Evolutionary conservation across 2,797 vertebrate genomes (phyloP).

Genomic region (Kryptopterus vitreolus): DNA sequence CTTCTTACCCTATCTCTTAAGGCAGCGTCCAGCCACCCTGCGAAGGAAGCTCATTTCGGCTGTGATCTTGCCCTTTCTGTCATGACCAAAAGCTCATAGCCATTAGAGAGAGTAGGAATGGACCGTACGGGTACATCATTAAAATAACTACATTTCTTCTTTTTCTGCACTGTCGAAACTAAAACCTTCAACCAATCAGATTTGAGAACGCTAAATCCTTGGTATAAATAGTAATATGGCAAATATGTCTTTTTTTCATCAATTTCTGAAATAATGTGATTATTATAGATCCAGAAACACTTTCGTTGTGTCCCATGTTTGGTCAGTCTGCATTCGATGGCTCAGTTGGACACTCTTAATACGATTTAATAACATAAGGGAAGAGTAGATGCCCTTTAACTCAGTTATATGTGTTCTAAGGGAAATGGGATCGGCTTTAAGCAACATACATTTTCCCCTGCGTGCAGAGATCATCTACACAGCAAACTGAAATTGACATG

Average conservation of each 20-base stretch:
- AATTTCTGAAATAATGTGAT: constrained; percentile 9
- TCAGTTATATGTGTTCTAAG: not conserved
- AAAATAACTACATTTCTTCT: too few species aligned
- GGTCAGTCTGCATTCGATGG: not conserved
- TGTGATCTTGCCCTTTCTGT: too few species aligned
- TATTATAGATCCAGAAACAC: constrained; percentile 2
- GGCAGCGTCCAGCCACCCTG: too few species aligned
- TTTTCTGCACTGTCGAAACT: not conserved
- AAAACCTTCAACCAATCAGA: not conserved
- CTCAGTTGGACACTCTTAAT: not conserved
- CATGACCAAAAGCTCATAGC: too few species aligned
- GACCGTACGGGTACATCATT: too few species aligned
- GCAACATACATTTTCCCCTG: constrained; percentile 12
- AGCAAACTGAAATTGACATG: constrained; percentile 44
- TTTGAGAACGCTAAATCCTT: not conserved
- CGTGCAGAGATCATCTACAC: constrained; percentile 19
- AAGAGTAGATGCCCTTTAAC: constrained; percentile 9
- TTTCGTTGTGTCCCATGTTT: not conserved
- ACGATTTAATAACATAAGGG: constrained; percentile 1
- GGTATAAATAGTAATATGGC: not conserved
- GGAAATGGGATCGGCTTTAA: not conserved
- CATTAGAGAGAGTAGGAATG: too few species aligned
- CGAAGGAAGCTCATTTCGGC: too few species aligned
- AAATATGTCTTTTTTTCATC: not conserved
- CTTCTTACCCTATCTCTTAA: too few species aligned